phyloP scores from a whole-genome alignment of 2,113 vertebrate genomes.

The Podilymbus podiceps region DNA sequence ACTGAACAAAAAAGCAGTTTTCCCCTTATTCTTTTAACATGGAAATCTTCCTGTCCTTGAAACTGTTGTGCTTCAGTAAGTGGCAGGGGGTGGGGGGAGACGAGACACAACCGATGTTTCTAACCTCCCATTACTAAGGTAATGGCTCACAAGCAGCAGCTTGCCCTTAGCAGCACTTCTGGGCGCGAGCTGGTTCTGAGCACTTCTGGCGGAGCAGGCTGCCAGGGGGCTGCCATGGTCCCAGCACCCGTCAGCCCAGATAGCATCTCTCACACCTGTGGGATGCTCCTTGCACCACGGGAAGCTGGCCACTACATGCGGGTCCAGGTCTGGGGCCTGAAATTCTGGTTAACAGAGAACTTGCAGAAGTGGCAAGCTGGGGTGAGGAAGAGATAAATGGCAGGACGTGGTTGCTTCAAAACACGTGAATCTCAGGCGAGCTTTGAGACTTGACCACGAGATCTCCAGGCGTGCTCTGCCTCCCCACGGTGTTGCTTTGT shows the following conservation, averaged over 20 bases:
- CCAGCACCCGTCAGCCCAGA: accelerated
- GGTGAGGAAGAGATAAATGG: not conserved
- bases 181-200: accelerated
- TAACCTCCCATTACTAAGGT: not conserved
- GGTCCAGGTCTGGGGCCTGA: not conserved
- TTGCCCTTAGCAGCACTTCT: not conserved
- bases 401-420: not conserved
- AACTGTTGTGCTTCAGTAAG: not conserved
- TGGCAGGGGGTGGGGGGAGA: not conserved
- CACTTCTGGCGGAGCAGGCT: not conserved
- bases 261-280: not conserved
- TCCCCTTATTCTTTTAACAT: not conserved
- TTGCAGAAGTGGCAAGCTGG: not conserved
- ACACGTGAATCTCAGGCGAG: not conserved
- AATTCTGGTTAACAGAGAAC: not conserved
- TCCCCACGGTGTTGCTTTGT: accelerated
- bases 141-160: not conserved
- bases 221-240: accelerated
- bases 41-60: not conserved
- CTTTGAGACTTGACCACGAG: not conserved
- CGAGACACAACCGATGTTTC: not conserved
- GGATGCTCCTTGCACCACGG: not conserved
- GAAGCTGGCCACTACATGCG: not conserved
- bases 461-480: not conserved
- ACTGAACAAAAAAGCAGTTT: not conserved